phyloP scores from a whole-genome alignment of 92 coral and sea anemone genomes.

The Heliopora coerulea region DNA sequence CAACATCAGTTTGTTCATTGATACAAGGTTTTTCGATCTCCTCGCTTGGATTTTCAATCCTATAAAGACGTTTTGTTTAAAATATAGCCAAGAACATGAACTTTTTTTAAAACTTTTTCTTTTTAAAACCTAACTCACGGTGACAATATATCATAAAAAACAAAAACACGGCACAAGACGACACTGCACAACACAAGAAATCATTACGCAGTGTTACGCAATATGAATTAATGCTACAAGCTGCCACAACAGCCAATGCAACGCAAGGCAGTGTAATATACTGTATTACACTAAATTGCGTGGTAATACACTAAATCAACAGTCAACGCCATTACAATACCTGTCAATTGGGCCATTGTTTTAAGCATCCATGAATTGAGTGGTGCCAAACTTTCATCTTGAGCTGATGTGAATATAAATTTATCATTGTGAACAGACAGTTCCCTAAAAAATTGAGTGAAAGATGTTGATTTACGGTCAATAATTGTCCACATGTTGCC shows the following conservation, averaged over 20 bases:
- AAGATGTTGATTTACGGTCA: neutral
- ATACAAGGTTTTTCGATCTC: conserved; percentile 2
- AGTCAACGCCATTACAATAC: conserved; percentile 1
- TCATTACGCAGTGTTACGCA: too few relatives aligned
- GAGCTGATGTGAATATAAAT: conserved; percentile 5
- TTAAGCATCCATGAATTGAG: neutral
- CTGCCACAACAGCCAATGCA: too few relatives aligned
- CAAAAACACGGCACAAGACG: too few relatives aligned
- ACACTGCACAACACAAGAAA: too few relatives aligned
- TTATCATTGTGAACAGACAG: conserved; percentile 22
- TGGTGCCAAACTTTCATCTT: neutral
- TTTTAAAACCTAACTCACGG: too few relatives aligned
- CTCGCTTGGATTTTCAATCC: conserved; percentile 34
- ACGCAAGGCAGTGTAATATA: too few relatives aligned
- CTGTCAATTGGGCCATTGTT: conserved; percentile 17
- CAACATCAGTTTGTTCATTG: conserved; percentile 15
- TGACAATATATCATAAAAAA: too few relatives aligned
- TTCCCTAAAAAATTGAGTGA: conserved; percentile 6
- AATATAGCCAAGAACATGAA: neutral
- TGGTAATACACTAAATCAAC: too few relatives aligned
- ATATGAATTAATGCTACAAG: too few relatives aligned
- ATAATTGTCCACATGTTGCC: too few relatives aligned
- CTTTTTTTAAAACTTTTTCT: too few relatives aligned
- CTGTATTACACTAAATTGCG: too few relatives aligned
- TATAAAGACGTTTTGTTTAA: neutral